Evolutionary conservation across 1,140 invertebrate species (phyloP).

Genomic region (Sycophila sp.): DNA sequence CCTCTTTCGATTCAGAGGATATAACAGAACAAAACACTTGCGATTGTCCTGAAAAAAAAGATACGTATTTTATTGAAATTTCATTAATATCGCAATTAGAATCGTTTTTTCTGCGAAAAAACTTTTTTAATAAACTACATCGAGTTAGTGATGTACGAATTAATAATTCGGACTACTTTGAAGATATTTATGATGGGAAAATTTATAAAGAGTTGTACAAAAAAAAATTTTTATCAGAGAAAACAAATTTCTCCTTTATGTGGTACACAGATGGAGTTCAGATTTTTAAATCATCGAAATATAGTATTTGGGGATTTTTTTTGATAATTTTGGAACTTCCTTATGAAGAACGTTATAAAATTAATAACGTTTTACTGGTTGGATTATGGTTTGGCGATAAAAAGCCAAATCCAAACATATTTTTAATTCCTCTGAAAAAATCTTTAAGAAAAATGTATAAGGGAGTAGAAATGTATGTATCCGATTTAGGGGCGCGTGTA

Average conservation of each 20-base stretch:
- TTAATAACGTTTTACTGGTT: too few relatives aligned
- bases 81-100: neutral
- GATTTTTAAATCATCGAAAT: constrained; percentile 32
- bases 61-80: constrained; percentile 13
- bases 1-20: too few relatives aligned
- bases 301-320: too few relatives aligned
- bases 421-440: neutral
- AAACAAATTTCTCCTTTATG: constrained; percentile 6
- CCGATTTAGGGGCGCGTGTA: too few relatives aligned
- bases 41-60: too few relatives aligned
- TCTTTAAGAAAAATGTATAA: neutral
- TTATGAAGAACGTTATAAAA: constrained; percentile 29
- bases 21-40: too few relatives aligned
- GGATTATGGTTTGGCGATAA: too few relatives aligned
- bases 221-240: too few relatives aligned
- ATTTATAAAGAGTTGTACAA: too few relatives aligned
- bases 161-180: neutral
- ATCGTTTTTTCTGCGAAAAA: neutral
- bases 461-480: neutral
- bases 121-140: constrained; percentile 1
- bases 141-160: neutral
- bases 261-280: too few relatives aligned
- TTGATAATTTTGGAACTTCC: constrained; percentile 18
- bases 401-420: constrained; percentile 31
- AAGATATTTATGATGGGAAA: neutral